These are phyloP conservation scores for Clupea harengus DNA, from an alignment of 2,113 vertebrate species.

Conservation along the genomic window DNA sequence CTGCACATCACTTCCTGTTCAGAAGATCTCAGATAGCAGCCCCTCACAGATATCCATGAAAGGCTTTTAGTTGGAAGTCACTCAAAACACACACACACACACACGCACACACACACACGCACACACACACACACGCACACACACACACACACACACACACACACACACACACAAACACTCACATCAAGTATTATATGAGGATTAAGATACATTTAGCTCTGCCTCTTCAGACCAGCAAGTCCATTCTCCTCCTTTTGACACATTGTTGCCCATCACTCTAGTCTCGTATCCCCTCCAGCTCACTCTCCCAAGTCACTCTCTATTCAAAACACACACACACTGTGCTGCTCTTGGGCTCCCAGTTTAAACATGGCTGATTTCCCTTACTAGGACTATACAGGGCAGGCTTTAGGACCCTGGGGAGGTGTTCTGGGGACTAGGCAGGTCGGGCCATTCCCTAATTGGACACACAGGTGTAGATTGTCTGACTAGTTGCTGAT, in stretches of 20 bases:
- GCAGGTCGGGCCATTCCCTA: too few relatives aligned
- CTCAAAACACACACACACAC: background rate
- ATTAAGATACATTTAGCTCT: background rate
- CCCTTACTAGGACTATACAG: too few relatives aligned
- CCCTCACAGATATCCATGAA: background rate
- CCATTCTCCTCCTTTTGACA: background rate
- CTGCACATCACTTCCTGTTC: background rate
- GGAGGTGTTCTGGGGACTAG: too few relatives aligned
- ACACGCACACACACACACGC: background rate
- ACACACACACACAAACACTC: background rate
- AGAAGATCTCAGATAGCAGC: slow-evolving; percentile 2
- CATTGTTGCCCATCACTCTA: background rate
- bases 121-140: background rate
- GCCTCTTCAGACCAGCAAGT: background rate
- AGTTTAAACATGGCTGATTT: too few relatives aligned
- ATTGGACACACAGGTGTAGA: too few relatives aligned
- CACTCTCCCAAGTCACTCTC: background rate
- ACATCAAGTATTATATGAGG: background rate
- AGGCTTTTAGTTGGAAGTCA: slow-evolving; percentile 2
- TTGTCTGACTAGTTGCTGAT: too few relatives aligned
- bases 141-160: background rate
- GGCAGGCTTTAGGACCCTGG: too few relatives aligned
- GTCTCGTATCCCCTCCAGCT: background rate
- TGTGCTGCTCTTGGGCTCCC: too few relatives aligned
- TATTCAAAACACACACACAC: too few relatives aligned